phyloP scores from a whole-genome alignment of 2,888 invertebrate genomes.

The Endomychus coccineus region DNA sequence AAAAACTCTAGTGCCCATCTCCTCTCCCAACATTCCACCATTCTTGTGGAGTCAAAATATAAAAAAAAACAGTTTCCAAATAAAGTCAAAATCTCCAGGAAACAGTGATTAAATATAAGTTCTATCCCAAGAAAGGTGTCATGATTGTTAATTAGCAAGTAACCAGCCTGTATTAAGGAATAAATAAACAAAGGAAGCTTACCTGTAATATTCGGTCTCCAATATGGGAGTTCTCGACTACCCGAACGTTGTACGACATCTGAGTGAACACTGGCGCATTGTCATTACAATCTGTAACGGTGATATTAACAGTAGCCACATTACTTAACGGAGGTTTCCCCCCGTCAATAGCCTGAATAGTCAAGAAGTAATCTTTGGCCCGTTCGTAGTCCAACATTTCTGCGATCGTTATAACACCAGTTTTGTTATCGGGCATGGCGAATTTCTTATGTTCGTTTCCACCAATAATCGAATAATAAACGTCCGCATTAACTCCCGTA shows the following conservation, averaged over 20 bases:
- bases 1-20: too few relatives aligned
- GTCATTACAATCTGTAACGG: constrained; percentile 80
- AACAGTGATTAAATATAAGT: too few relatives aligned
- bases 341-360: constrained; percentile 84
- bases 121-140: too few relatives aligned
- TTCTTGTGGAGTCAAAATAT: too few relatives aligned
- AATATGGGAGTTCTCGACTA: constrained; percentile 69
- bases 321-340: constrained; percentile 84
- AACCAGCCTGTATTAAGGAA: too few relatives aligned
- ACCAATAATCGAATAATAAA: constrained; percentile 77
- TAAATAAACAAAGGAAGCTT: too few relatives aligned
- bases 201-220: constrained; percentile 71
- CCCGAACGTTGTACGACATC: constrained; percentile 64
- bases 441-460: constrained; percentile 88
- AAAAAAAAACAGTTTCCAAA: too few relatives aligned
- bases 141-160: too few relatives aligned
- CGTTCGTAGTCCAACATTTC: constrained; percentile 83
- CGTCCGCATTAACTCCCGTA: constrained; percentile 87
- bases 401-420: constrained; percentile 68
- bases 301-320: constrained; percentile 79
- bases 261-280: constrained; percentile 78
- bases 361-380: constrained; percentile 76
- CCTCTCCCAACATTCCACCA: too few relatives aligned
- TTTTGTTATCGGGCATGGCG: constrained; percentile 60
- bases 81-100: too few relatives aligned